phyloP scores from a whole-genome alignment of 2,888 invertebrate genomes.

The Amphipoea oculea region DNA sequence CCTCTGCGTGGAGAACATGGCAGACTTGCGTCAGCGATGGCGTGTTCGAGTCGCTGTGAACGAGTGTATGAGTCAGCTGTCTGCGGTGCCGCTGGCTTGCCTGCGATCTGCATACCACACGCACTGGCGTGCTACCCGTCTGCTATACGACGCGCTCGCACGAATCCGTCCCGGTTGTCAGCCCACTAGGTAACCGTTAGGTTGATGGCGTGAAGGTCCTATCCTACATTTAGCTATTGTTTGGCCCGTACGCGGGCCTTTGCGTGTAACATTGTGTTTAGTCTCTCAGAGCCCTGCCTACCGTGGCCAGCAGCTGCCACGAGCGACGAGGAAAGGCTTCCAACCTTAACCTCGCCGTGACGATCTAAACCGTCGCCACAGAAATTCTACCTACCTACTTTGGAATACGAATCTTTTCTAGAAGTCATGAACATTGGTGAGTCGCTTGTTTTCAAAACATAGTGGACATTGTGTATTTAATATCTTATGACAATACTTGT shows the following conservation, averaged over 20 bases:
- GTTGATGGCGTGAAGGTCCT: conserved; percentile 79
- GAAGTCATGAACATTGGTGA: conserved; percentile 71
- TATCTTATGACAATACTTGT: conserved; percentile 39
- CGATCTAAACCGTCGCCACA: conserved; percentile 50
- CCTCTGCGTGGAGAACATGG: conserved; percentile 80
- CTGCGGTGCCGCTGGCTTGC: conserved; percentile 70
- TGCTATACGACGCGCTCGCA: conserved; percentile 75
- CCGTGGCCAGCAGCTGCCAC: conserved; percentile 66
- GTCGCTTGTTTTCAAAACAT: conserved; percentile 74
- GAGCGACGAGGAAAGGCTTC: conserved; percentile 60
- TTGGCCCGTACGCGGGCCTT: conserved; percentile 76
- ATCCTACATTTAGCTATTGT: conserved; percentile 73
- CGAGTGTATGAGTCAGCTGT: conserved; percentile 74
- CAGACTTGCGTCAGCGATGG: conserved; percentile 76
- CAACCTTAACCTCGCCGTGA: conserved; percentile 58
- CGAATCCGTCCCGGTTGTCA: conserved; percentile 85
- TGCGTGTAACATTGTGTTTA: conserved; percentile 85
- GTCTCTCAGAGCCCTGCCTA: conserved; percentile 77
- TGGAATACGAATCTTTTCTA: conserved; percentile 54
- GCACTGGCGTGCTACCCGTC: conserved; percentile 74
- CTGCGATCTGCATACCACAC: conserved; percentile 67
- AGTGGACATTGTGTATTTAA: conserved; percentile 62
- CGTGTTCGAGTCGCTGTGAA: conserved; percentile 75
- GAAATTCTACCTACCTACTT: conserved; percentile 56
- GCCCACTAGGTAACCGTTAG: conserved; percentile 89